phyloP scores from a whole-genome alignment of 1,140 invertebrate genomes.

The Tetramorium parvispinum region DNA sequence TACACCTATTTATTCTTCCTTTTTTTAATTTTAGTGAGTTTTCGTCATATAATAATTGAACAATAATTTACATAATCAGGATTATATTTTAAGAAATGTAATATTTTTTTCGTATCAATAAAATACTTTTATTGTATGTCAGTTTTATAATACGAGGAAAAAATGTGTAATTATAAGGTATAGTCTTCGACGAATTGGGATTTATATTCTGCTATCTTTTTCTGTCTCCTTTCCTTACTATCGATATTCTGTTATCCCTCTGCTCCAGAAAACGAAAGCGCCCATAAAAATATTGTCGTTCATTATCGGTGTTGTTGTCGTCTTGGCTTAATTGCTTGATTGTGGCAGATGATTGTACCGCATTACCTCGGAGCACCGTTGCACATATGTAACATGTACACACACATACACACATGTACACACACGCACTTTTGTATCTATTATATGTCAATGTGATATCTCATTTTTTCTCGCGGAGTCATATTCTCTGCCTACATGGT shows the following conservation, averaged over 20 bases:
- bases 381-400: conserved; percentile 46
- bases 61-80: conserved; percentile 7
- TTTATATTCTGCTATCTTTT: conserved; percentile 23
- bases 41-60: background rate
- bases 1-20: background rate
- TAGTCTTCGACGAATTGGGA: conserved; percentile 52
- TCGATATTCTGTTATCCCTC: conserved; percentile 24
- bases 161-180: conserved; percentile 25
- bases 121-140: background rate
- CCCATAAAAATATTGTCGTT: conserved; percentile 61
- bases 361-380: conserved; percentile 74
- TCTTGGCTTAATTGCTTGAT: conserved; percentile 80
- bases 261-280: conserved; percentile 24
- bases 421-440: conserved; percentile 59
- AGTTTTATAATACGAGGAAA: conserved; percentile 35
- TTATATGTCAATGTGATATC: conserved; percentile 20
- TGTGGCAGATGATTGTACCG: conserved; percentile 72
- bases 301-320: conserved; percentile 76
- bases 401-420: background rate
- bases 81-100: background rate
- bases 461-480: conserved; percentile 29
- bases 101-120: background rate
- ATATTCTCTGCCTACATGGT: conserved; percentile 42
- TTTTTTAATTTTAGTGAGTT: conserved; percentile 14
- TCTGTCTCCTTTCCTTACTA: conserved; percentile 28